Evolutionary conservation across 2,888 invertebrate species (phyloP).

Genomic region (Hypselothyrea guttata): DNA sequence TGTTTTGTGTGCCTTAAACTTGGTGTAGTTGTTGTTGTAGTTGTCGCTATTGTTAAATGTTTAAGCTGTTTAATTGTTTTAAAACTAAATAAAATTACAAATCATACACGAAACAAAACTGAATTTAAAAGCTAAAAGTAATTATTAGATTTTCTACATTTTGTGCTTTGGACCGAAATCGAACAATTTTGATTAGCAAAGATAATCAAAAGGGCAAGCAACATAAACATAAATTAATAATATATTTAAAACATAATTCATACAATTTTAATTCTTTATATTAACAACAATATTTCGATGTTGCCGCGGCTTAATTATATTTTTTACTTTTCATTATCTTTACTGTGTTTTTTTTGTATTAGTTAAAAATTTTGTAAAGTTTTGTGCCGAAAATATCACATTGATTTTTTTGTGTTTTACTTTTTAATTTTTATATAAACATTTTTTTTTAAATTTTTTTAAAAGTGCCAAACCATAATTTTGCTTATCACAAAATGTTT

Average conservation of each 20-base stretch:
- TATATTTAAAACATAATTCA: conserved; percentile 1
- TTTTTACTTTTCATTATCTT: conserved; percentile 24
- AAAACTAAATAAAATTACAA: conserved; percentile 64
- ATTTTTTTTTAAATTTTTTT: conserved; percentile 43
- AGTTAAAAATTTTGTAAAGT: conserved; percentile 59
- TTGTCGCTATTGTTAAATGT: conserved; percentile 34
- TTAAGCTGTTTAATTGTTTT: conserved; percentile 42
- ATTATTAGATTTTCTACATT: conserved; percentile 74
- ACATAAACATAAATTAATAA: conserved; percentile 29
- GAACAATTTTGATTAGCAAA: conserved; percentile 74
- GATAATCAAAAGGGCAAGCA: conserved; percentile 47
- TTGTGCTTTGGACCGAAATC: conserved; percentile 79
- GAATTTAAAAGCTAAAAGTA: conserved; percentile 15
- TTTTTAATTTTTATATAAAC: conserved; percentile 25
- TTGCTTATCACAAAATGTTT: conserved; percentile 82
- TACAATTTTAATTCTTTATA: background rate
- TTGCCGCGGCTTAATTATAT: conserved; percentile 46
- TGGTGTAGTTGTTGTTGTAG: conserved; percentile 32
- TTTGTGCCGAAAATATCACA: conserved; percentile 80
- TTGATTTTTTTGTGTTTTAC: conserved; percentile 53
- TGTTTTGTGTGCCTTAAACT: conserved; percentile 58
- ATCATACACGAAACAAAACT: conserved; percentile 52
- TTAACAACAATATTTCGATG: conserved; percentile 23
- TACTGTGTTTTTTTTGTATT: conserved; percentile 28
- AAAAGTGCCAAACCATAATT: conserved; percentile 75